These are phyloP conservation scores for Toxonevra muliebris DNA, from an alignment of 2,888 invertebrate genomes.

Conservation along the genomic window DNA sequence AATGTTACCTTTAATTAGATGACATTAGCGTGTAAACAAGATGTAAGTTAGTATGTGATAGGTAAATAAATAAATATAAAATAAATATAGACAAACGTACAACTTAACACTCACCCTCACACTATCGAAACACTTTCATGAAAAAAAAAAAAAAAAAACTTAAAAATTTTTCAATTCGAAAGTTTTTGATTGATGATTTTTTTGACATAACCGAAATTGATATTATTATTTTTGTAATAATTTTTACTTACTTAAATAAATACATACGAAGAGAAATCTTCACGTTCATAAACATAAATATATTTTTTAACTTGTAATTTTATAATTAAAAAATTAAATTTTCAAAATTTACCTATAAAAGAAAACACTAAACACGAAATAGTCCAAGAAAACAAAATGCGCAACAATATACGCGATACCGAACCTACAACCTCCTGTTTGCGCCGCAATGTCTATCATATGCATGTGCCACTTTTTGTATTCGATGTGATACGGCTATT, in stretches of 20 bases:
- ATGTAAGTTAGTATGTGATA: too few species aligned
- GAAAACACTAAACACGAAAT: background rate
- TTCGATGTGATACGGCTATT: slow-evolving; percentile 60
- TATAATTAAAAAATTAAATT: slow-evolving; percentile 18
- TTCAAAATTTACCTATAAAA: slow-evolving; percentile 37
- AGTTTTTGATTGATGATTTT: slow-evolving; percentile 6
- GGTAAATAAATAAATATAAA: slow-evolving; percentile 15
- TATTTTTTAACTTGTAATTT: slow-evolving; percentile 28
- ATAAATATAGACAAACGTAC: background rate
- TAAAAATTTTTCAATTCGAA: slow-evolving; percentile 7
- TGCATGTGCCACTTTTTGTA: slow-evolving; percentile 58
- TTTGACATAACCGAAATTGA: background rate
- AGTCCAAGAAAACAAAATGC: slow-evolving; percentile 38
- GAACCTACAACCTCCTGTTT: slow-evolving; percentile 52
- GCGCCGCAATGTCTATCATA: slow-evolving; percentile 54
- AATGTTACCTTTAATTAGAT: slow-evolving; percentile 59
- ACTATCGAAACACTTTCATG: background rate
- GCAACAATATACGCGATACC: slow-evolving; percentile 49
- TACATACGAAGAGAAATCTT: background rate
- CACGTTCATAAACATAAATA: slow-evolving; percentile 6
- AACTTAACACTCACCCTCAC: background rate
- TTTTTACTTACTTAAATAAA: too few species aligned
- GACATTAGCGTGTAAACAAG: slow-evolving; percentile 52
- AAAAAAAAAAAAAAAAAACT: slow-evolving; percentile 1
- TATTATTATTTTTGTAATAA: background rate